A percentile compares a stretch with the other conserved stretches of the same genome.
phyloP scores from a whole-genome alignment of 2,888 invertebrate genomes.

The Eulithis testata region DNA sequence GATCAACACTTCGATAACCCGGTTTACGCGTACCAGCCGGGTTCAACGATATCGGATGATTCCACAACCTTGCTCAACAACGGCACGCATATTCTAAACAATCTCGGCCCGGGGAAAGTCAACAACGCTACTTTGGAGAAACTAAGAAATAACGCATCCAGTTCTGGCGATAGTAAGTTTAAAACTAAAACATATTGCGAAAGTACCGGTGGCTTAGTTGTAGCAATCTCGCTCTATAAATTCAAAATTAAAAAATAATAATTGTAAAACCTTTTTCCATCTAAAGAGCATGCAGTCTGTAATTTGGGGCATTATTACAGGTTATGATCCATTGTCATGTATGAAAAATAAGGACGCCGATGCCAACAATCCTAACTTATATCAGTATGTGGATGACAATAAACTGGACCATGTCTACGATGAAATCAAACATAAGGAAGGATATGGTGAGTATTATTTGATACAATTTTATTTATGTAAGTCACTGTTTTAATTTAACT shows the following conservation, averaged over 20 bases:
- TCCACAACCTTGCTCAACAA: constrained; percentile 84
- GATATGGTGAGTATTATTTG: constrained; percentile 81
- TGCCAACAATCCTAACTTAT: constrained; percentile 93
- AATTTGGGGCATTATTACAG: constrained; percentile 48
- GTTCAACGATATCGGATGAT: constrained; percentile 77
- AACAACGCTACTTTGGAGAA: constrained; percentile 86
- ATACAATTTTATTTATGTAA: background rate
- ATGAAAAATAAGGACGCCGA: constrained; percentile 94
- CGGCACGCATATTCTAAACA: constrained; percentile 84
- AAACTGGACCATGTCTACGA: constrained; percentile 94
- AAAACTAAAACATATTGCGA: too few species aligned
- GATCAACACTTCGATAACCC: constrained; percentile 97
- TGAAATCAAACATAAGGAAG: constrained; percentile 94
- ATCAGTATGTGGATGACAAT: constrained; percentile 90
- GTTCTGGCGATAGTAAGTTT: constrained; percentile 75
- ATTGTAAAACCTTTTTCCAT: too few species aligned
- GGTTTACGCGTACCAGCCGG: constrained; percentile 91
- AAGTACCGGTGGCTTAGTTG: too few species aligned
- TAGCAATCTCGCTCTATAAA: too few species aligned
- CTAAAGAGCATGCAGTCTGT: too few species aligned
- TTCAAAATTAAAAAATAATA: too few species aligned
- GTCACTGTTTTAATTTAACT: too few species aligned
- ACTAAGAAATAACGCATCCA: constrained; percentile 78
- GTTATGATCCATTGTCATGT: constrained; percentile 87
- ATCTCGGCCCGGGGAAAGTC: constrained; percentile 78